Conservation (phyloP, 2,113 vertebrate species). For the Crotophaga sulcirostris region DNA sequence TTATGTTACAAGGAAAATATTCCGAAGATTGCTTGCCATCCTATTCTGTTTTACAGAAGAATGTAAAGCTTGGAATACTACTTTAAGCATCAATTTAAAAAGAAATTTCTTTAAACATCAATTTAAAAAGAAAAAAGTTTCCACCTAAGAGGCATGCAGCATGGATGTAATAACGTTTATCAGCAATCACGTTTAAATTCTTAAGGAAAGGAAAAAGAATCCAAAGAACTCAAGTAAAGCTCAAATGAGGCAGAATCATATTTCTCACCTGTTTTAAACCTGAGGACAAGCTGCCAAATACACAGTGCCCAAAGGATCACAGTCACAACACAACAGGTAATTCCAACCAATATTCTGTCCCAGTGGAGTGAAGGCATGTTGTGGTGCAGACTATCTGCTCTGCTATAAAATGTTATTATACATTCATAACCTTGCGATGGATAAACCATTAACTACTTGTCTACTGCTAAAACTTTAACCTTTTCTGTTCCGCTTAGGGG, state of each 20-base stretch:
- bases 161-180: neutral
- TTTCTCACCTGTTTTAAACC: constrained; percentile 51
- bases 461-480: neutral
- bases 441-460: neutral
- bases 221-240: neutral
- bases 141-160: rapidly evolving
- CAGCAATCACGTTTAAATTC: neutral
- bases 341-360: neutral
- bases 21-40: neutral
- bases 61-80: neutral
- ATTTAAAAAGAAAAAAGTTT: neutral
- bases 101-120: neutral
- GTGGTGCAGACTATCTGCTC: neutral
- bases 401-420: neutral
- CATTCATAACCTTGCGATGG: neutral
- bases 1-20: neutral
- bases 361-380: neutral
- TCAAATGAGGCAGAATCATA: neutral
- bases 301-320: neutral
- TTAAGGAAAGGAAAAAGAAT: neutral
- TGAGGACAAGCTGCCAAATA: constrained; percentile 36
- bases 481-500: neutral
- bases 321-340: neutral
- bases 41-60: neutral
- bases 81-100: neutral